Base-by-base conservation (phyloP, 2,797 vertebrate species). In the Halcyon smyrnensis region DNA sequence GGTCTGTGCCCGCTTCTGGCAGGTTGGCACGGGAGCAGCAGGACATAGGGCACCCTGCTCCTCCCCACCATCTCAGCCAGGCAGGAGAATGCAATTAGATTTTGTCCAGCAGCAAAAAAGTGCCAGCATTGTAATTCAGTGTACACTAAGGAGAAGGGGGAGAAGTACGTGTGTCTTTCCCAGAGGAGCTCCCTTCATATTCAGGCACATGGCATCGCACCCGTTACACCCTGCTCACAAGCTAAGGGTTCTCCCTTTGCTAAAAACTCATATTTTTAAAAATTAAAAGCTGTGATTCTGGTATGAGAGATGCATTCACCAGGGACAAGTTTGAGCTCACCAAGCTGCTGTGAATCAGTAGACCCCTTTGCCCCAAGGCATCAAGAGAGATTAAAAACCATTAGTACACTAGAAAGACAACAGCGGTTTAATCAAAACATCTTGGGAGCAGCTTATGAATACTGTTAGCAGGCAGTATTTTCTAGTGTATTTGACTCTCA, bases 221-320 rank as follows among this genome's bases (percentile, higher is more conserved):
- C 65, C 36, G 50, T 75, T 41, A 69, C 3, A 13, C 30, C 53
- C 78, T 1, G 0, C 54, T 90, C 68, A 16, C 78, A 69, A 27
- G 50, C 65, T 34, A 25, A 80, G 62, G 78, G 75, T 85, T 95
- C 88, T 95, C 57, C 65, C 89, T 94, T 60, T n/a, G 57, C 93
- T 94, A 75, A 97, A 96, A 96, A 95, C 93, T 95, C 51, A 87
- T 89, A 94, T 95, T 96, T 96, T 96, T 71, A 95, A 97, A 96
- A 94, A 96, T 94, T 95, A 89, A 96, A 95, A 96, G 92, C 94
- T 1, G 2, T 68, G 95, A 83, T 81, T 95, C 88, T 93, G 91
- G 81, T 88, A 96, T 17, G 68, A 95, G 91, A 81, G 88, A 84
- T 89, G 78, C 53, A 54, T 93, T 83, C 94, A 92, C 90, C 62